Conservation (phyloP, 2,888 invertebrate species). For the Lycia hirtaria region DNA sequence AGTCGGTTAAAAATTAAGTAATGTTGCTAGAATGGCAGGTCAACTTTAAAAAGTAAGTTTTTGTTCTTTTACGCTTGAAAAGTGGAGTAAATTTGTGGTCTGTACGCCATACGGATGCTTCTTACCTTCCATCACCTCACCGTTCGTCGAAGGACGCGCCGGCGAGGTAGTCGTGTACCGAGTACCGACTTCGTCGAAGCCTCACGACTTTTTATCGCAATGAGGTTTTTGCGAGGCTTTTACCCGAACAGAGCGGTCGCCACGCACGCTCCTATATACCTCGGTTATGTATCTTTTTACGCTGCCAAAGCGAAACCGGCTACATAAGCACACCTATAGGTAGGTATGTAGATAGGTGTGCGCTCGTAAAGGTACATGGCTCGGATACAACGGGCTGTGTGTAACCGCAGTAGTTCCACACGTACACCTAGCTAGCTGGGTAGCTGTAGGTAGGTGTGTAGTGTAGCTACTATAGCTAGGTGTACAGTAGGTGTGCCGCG, state of each 20-base stretch:
- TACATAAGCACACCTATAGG: conserved; percentile 26
- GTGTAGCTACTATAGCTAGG: background rate
- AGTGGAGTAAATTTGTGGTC: no score
- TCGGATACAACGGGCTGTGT: conserved; percentile 39
- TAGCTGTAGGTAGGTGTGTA: background rate
- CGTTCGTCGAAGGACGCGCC: background rate
- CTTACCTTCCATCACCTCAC: no score
- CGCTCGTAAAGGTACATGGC: conserved; percentile 39
- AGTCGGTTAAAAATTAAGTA: no score
- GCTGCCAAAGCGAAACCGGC: conserved; percentile 41
- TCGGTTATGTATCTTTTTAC: conserved; percentile 41
- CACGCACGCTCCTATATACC: conserved; percentile 39
- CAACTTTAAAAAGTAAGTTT: no score
- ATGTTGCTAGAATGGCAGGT: no score
- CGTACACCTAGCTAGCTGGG: conserved; percentile 26
- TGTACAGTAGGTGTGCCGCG: conserved; percentile 18
- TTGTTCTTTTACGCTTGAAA: no score
- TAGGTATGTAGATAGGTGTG: conserved; percentile 35
- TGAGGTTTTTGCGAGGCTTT: conserved; percentile 4
- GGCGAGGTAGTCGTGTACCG: background rate
- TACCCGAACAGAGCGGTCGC: conserved; percentile 2
- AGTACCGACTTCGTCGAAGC: background rate
- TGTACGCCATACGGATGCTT: background rate
- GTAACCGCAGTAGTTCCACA: conserved; percentile 41
- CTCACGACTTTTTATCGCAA: conserved; percentile 22